Percentiles rank a stretch among this genome's conserved stretches.
These are phyloP conservation scores for Tichodroma muraria DNA, from an alignment of 2,113 vertebrate genomes.

Conservation along the genomic window DNA sequence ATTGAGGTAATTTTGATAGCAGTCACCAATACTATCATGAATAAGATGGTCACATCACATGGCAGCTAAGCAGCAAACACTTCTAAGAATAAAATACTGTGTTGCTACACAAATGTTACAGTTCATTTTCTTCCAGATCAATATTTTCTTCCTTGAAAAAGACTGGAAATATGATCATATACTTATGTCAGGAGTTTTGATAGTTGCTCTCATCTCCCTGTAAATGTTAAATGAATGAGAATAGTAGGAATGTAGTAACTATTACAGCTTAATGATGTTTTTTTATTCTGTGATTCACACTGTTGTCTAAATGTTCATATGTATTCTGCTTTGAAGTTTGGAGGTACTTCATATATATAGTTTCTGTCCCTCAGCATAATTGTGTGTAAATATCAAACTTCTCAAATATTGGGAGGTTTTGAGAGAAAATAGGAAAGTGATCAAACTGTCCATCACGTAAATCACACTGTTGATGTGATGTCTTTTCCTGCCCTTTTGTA, in stretches of 20 bases:
- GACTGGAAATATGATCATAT: neutral
- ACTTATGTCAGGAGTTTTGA: neutral
- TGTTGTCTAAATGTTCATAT: neutral
- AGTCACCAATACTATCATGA: neutral
- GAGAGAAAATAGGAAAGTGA: neutral
- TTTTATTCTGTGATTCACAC: neutral
- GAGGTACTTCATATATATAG: neutral
- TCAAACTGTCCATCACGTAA: neutral
- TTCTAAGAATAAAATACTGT: neutral
- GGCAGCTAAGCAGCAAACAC: neutral
- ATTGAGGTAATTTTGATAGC: neutral
- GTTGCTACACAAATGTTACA: neutral
- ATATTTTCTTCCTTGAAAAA: neutral
- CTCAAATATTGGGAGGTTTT: neutral
- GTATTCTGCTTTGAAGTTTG: neutral
- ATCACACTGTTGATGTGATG: neutral
- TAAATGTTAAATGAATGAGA: neutral
- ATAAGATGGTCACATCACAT: neutral
- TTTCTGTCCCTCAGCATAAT: neutral
- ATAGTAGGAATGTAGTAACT: neutral
- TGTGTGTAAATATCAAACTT: neutral
- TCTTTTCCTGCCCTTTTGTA: neutral
- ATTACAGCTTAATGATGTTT: neutral
- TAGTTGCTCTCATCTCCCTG: neutral
- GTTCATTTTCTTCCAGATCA: neutral